These are phyloP conservation scores for Hiodon alosoides DNA, from an alignment of 2,113 vertebrate genomes.

Conservation along the genomic window DNA sequence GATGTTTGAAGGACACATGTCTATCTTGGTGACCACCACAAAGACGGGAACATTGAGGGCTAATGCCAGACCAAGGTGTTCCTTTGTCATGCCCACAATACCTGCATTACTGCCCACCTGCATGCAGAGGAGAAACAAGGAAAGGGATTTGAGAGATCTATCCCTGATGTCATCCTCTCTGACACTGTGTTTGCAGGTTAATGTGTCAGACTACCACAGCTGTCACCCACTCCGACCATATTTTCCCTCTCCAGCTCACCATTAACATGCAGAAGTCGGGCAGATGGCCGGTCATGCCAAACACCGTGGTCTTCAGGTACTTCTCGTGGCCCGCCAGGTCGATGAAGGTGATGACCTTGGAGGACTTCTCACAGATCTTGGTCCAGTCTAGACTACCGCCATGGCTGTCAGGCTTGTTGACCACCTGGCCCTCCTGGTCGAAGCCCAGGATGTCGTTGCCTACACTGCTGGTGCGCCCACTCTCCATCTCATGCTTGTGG, in stretches of 20 bases:
- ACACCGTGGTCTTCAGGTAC: conserved; percentile 92
- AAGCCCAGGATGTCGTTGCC: conserved; percentile 95
- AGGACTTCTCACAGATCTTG: conserved; percentile 91
- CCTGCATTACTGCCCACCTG: conserved; percentile 94
- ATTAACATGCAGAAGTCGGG: conserved; percentile 98
- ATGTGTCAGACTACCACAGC: no score
- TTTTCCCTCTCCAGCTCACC: conserved; percentile 51
- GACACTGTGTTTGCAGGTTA: no score
- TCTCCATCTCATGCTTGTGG: conserved; percentile 94
- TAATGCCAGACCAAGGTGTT: conserved; percentile 86
- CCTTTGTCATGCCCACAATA: conserved; percentile 95
- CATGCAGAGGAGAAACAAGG: neutral
- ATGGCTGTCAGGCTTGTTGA: conserved; percentile 89
- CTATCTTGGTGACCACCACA: conserved; percentile 94
- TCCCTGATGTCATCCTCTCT: no score
- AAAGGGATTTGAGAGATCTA: neutral
- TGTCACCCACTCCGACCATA: no score
- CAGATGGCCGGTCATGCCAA: conserved; percentile 93
- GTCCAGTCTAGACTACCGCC: conserved; percentile 92
- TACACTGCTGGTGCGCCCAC: conserved; percentile 90
- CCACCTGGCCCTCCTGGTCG: conserved; percentile 85
- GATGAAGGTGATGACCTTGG: conserved; percentile 93
- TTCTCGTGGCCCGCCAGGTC: conserved; percentile 92
- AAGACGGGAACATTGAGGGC: conserved; percentile 91
- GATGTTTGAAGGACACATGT: conserved; percentile 95